Conservation (phyloP, 2,888 invertebrate species). For the Biston stratarius region DNA sequence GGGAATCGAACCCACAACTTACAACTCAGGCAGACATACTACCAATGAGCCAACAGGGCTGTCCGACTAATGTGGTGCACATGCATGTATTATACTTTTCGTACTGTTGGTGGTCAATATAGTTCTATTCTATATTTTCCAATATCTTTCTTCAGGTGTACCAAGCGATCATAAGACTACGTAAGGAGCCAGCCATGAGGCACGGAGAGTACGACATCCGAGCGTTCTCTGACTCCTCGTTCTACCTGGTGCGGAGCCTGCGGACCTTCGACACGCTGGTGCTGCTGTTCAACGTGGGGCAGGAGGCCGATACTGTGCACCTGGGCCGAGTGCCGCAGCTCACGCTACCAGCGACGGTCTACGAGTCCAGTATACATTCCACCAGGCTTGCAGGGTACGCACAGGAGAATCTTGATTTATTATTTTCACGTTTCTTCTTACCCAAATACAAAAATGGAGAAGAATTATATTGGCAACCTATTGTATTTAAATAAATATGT, state of each 20-base stretch:
- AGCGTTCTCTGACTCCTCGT: conserved; percentile 67
- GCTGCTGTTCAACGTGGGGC: conserved; percentile 85
- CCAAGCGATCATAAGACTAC: conserved; percentile 80
- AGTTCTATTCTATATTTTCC: too few relatives aligned
- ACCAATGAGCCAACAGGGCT: too few relatives aligned
- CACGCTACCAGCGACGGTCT: conserved; percentile 57
- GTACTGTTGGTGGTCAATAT: too few relatives aligned
- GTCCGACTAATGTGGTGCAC: too few relatives aligned
- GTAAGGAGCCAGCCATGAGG: conserved; percentile 72
- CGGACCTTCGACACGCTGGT: conserved; percentile 62
- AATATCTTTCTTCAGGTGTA: conserved; percentile 72
- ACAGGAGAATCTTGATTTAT: background rate
- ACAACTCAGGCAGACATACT: too few relatives aligned
- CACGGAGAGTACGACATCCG: conserved; percentile 75
- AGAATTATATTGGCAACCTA: too few relatives aligned
- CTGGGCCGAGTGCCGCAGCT: conserved; percentile 61
- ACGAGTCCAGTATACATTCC: conserved; percentile 69
- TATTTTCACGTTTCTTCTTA: too few relatives aligned
- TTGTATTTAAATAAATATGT: too few relatives aligned
- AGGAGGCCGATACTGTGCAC: conserved; percentile 66
- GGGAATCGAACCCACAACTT: too few relatives aligned
- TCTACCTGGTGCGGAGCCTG: conserved; percentile 68
- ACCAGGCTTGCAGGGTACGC: conserved; percentile 61
- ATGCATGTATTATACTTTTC: too few relatives aligned
- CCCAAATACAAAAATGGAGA: too few relatives aligned